Evolutionary conservation across 37 sponge, comb jelly and placozoan species (phyloP), one percentile per base, ranked within the genome.

Genomic region (Ephydatia muelleri): DNA sequence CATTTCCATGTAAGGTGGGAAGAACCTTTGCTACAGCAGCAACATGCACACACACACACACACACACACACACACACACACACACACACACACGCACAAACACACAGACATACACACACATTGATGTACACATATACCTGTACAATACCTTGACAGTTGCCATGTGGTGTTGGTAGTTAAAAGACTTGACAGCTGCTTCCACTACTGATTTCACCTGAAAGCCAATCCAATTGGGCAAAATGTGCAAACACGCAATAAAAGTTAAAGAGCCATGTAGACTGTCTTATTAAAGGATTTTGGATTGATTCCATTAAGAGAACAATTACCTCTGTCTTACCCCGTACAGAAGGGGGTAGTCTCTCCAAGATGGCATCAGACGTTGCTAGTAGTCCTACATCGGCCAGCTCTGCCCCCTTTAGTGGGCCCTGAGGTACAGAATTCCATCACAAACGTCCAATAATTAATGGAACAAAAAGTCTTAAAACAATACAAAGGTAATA

Each of bases 261-360:
- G 47, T 11, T 8, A 43, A 43, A 8, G 4, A 43, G 8, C 47
- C 47, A 43, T 43, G 8, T 43, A 8, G 47, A 43, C 6, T 0
- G 27, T 5, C 74, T 39, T 70, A 2, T 38, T 33, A 38, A 23
- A 22, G 33, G 8, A 13, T 28, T 39, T 73, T 0, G 9, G 48
- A 38, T 28, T n/a, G n/a, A n/a, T n/a, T n/a, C n/a, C n/a, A n/a
- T n/a, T n/a, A n/a, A n/a, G 1, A 71, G 16, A 48, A 9, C 43
- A 32, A 28, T 25, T 49, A 90, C 91, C 86, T 86, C 86, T 82
- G 82, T 81, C 82, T 82, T 89, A 65, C 36, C 65, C 72, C 85
- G 49, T 3, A 72, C 38, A 40, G 40, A 34, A 33, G 90, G 76
- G 8, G 84, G 75, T 64, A 89, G 26, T 30, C n/a, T 80, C 79